phyloP scores from a whole-genome alignment of 2,888 invertebrate species.

The Plusia festucae region DNA sequence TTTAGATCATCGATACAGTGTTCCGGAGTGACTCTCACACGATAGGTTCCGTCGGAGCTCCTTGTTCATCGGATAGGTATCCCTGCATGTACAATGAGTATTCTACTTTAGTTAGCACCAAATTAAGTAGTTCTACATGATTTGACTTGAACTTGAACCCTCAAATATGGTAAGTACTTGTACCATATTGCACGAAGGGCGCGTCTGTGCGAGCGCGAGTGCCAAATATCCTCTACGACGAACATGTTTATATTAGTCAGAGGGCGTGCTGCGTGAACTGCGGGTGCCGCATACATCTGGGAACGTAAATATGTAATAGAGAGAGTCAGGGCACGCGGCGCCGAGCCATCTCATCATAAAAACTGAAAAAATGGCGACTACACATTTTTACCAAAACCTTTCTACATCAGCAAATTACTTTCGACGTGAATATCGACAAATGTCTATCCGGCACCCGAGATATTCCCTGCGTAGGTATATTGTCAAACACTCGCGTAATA shows the following conservation, averaged over 20 bases:
- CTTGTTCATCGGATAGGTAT: too few relatives aligned
- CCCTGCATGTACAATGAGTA: too few relatives aligned
- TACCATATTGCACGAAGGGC: neutral
- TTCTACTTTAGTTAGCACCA: too few relatives aligned
- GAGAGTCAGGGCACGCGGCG: neutral
- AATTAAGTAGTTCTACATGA: too few relatives aligned
- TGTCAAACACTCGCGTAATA: neutral
- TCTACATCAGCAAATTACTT: slow-evolving; percentile 40
- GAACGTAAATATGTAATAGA: neutral
- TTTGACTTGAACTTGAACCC: too few relatives aligned
- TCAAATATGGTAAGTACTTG: neutral
- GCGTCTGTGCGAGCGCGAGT: neutral
- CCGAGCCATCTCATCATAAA: slow-evolving; percentile 27
- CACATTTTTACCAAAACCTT: slow-evolving; percentile 34
- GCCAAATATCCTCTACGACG: neutral
- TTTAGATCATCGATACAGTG: too few relatives aligned
- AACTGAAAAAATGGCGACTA: slow-evolving; percentile 23
- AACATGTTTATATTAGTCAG: neutral
- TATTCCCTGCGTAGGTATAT: neutral
- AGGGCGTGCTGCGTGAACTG: neutral
- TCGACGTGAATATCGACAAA: slow-evolving; percentile 9
- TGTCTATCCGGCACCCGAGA: neutral
- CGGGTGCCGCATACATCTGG: neutral
- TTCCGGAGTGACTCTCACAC: too few relatives aligned
- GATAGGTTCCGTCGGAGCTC: too few relatives aligned